These are phyloP conservation scores for Brenthis daphne DNA, from an alignment of 2,888 invertebrate species.

Conservation along the genomic window DNA sequence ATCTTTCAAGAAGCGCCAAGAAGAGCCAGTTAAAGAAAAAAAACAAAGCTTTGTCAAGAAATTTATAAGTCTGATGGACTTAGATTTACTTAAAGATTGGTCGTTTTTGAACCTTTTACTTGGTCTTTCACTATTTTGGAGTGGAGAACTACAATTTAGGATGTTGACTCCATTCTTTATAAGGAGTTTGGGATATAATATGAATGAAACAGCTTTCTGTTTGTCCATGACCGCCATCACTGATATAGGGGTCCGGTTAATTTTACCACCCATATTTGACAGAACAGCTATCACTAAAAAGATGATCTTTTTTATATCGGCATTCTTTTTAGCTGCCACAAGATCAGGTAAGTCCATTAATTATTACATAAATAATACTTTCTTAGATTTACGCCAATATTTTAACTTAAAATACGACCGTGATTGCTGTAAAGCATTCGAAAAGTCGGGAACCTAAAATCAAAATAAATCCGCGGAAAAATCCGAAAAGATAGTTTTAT, in stretches of 20 bases:
- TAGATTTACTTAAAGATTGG: slow-evolving; percentile 87
- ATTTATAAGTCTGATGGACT: slow-evolving; percentile 86
- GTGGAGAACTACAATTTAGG: slow-evolving; percentile 89
- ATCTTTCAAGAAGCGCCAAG: slow-evolving; percentile 59
- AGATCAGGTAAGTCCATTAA: slow-evolving; percentile 84
- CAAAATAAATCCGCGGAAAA: too few species aligned
- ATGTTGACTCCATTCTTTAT: slow-evolving; percentile 88
- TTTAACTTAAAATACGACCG: too few species aligned
- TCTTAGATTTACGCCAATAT: too few species aligned
- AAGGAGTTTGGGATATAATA: slow-evolving; percentile 82
- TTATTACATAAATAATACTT: too few species aligned
- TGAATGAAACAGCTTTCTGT: slow-evolving; percentile 87
- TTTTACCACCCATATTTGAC: slow-evolving; percentile 89
- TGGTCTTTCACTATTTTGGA: slow-evolving; percentile 88
- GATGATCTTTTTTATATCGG: slow-evolving; percentile 87
- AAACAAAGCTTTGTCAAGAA: slow-evolving; percentile 75
- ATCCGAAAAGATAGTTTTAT: too few species aligned
- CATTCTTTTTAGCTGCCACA: slow-evolving; percentile 86
- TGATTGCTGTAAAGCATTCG: too few species aligned
- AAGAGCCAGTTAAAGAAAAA: slow-evolving; percentile 56
- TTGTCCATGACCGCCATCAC: slow-evolving; percentile 88
- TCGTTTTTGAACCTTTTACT: slow-evolving; percentile 88
- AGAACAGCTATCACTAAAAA: slow-evolving; percentile 85
- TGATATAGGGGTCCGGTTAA: slow-evolving; percentile 87
- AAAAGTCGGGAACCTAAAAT: too few species aligned